Base-by-base conservation (phyloP, 2,797 vertebrate species). In the Gambelia wislizenii region DNA sequence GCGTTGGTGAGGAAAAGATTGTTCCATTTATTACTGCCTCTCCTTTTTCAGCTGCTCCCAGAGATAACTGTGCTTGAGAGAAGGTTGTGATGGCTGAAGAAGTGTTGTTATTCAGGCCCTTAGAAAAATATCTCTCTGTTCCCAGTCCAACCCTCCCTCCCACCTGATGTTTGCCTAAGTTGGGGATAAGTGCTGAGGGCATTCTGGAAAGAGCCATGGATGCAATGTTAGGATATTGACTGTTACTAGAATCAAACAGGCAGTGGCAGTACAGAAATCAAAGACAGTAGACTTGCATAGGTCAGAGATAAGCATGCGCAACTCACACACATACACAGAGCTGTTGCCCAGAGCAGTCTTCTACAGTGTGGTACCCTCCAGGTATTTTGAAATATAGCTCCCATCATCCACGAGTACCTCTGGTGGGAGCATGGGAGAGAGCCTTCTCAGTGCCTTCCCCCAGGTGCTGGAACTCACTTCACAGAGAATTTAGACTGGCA, bases 1-100 rank as follows among this genome's bases (percentile, higher is more conserved):
- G 94, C 42, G n/a, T 92, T 81, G 72, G 9, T 33, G 59, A 42
- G 64, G 64, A 69, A 54, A 82, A 3, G 5, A 18, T 33, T 25
- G 39, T 9, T 69, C 36, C 14, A 42, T 84, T 47, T 49, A n/a
- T 47, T 14, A 27, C 1, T 20, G 0, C 54, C 44, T 27, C 6
- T 67, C 27, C 39, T 54, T 25, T 82, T 52, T 67, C 54, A 75
- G 44, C 30, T 75, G 20, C 27, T 82, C 56, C 69, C 33, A 75
- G 39, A 12, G 47, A 83, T 22, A 13, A 54, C 30, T 30, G 13
- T n/a, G 22, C 27, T 85, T 79, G 42, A 22, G n/a, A 44, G 27
- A 56, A 36, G 27, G 67, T 49, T 42, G 2, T 69, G 61, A 39
- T 49, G 10, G 61, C 22, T 39, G 33, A 74, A 49, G 47, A 64